These are phyloP conservation scores for Anguilla marmorata DNA, from an alignment of 2,797 vertebrate genomes.

Conservation along the genomic window DNA sequence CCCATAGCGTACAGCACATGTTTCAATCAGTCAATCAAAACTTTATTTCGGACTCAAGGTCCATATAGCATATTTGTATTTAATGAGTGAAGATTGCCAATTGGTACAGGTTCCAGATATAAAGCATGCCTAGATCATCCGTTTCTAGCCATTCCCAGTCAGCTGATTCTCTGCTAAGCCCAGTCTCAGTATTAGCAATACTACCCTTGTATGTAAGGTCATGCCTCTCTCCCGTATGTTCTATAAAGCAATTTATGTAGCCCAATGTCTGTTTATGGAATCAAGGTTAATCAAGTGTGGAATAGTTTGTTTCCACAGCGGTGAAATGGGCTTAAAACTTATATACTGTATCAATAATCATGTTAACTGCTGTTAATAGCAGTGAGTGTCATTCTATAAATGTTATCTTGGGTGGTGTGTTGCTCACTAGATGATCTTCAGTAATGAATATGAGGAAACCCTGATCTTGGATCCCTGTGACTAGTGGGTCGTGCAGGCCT, in stretches of 20 bases:
- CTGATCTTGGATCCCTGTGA: not conserved
- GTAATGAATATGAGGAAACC: not conserved
- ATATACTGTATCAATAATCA: not conserved
- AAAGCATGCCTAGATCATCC: constrained; percentile 42
- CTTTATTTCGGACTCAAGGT: no score
- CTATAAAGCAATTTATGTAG: not conserved
- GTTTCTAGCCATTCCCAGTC: constrained; percentile 45
- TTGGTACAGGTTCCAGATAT: constrained; percentile 50
- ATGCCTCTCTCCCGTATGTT: constrained; percentile 25
- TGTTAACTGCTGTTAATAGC: not conserved
- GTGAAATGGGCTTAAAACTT: not conserved
- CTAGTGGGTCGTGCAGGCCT: not conserved
- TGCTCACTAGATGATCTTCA: not conserved
- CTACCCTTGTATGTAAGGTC: not conserved
- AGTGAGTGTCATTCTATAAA: not conserved
- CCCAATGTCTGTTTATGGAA: not conserved
- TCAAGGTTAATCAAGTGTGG: not conserved
- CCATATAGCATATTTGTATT: not conserved
- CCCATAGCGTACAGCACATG: not conserved
- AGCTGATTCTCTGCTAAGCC: constrained; percentile 42
- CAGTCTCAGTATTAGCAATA: constrained; percentile 53
- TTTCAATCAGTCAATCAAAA: no score
- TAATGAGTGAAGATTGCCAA: constrained; percentile 46
- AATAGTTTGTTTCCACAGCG: not conserved
- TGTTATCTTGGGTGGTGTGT: not conserved